A percentile compares a stretch with the other conserved stretches of the same genome.
Evolutionary conservation across 1,140 invertebrate species (phyloP).

Genomic region (Asobara japonica): DNA sequence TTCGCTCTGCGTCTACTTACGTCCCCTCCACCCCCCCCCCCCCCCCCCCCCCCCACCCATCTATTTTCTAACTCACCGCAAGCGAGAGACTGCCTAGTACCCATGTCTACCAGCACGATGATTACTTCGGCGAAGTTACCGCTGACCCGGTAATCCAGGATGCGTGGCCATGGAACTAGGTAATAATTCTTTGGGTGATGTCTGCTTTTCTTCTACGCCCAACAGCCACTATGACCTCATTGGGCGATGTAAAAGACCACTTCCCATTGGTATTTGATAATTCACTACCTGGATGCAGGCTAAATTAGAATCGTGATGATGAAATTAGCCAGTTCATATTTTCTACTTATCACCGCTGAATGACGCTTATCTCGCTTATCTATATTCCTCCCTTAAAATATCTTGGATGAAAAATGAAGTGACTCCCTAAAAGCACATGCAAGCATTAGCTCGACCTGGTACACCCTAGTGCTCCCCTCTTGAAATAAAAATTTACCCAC

Average conservation of each 20-base stretch:
- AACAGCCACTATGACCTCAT: not conserved
- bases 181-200: conserved; percentile 16
- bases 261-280: not conserved
- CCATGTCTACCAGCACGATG: conserved; percentile 29
- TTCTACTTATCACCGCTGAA: not conserved
- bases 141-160: conserved; percentile 39
- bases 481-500: conserved; percentile 32
- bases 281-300: not conserved
- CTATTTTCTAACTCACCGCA: conserved; percentile 4
- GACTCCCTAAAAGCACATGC: no score
- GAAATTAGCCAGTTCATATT: not conserved
- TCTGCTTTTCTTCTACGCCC: not conserved
- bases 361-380: no score
- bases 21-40: not conserved
- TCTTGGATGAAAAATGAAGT: not conserved
- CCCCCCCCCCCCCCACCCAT: not conserved
- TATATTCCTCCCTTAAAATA: no score
- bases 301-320: conserved; percentile 11
- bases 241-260: not conserved
- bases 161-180: conserved; percentile 21
- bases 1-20: not conserved
- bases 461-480: no score
- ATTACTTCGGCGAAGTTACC: conserved; percentile 37
- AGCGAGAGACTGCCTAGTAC: conserved; percentile 24
- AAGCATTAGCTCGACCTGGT: no score